These are phyloP conservation scores for Scomber japonicus DNA, from an alignment of 2,113 vertebrate genomes.

Conservation along the genomic window DNA sequence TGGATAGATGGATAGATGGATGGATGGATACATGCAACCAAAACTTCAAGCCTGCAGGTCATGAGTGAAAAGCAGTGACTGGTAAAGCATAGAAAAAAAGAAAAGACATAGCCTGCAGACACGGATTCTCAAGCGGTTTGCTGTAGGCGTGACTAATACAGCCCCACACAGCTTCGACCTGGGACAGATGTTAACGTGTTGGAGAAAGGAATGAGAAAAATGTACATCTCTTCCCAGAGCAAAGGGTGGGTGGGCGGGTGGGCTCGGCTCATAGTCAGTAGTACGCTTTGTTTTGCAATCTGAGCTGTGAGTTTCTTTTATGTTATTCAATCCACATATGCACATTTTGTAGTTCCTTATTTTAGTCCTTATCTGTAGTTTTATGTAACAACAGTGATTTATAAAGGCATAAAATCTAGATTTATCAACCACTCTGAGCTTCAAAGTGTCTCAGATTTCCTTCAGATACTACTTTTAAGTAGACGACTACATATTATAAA, in stretches of 20 bases:
- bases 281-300: conserved; percentile 53
- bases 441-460: background rate
- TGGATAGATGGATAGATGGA: rapidly evolving
- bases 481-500: background rate
- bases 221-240: conserved; percentile 78
- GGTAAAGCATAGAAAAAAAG: conserved; percentile 11
- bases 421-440: background rate
- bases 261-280: conserved; percentile 30
- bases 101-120: conserved; percentile 61
- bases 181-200: conserved; percentile 84
- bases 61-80: conserved; percentile 44
- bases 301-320: background rate
- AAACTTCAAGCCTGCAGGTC: conserved; percentile 45
- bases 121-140: conserved; percentile 54
- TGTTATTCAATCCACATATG: background rate
- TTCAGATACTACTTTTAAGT: background rate
- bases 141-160: conserved; percentile 65
- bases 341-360: background rate
- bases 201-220: conserved; percentile 84
- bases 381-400: background rate
- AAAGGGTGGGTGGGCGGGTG: conserved; percentile 61
- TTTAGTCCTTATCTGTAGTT: background rate
- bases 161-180: conserved; percentile 64
- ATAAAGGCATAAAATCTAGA: background rate
- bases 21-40: background rate